Base-by-base conservation (phyloP, 2,113 vertebrate genomes). In the Craseonycteris thonglongyai region DNA sequence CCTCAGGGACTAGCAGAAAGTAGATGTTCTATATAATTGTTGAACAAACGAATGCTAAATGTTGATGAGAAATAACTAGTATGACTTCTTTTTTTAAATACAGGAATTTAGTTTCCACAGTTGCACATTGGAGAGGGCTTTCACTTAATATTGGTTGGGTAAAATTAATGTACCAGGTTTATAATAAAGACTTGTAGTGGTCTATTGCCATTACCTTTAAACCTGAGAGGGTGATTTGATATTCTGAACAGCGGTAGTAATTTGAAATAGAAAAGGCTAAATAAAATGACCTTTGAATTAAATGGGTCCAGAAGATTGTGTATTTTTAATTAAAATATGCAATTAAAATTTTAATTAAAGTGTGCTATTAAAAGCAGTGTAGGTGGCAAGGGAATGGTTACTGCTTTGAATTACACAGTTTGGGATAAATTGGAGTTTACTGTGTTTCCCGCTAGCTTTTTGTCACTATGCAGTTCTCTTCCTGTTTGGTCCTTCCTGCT, bases 291-390 rank as follows among this genome's bases (percentile, higher is more conserved):
- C 97, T 96, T 96, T 96, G 84, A 95, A 97, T 93, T 93, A 96
- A 97, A 95, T 74, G 72, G 92, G 92, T 96, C 76, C 71, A 95
- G 93, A 96, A 97, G 96, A 97, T 97, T 96, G 95, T 96, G 72
- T 96, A 63, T 97, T 96, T 97, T 97, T 97, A 97, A 97, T 97
- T 97, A 97, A 97, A 97, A 97, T 96, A 95, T 90, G 94, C 94
- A 95, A 97, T 97, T 96, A 96, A 96, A 95, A 10, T 96, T 97
- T 96, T 97, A 97, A 97, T 97, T 97, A 97, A 95, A 97, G 92
- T 85, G 51, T 92, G 94, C 84, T 96, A 84, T 96, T 96, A 92
- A 95, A 95, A 84, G 94, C 94, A 81, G 22, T 82, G 96, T 93
- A 90, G 95, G 94, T 96, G 88, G 84, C 92, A 93, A 90, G 96